Percentiles rank a stretch among this genome's conserved stretches.
Conservation (phyloP, 2,888 invertebrate species). For the Electrophaes corylata region DNA sequence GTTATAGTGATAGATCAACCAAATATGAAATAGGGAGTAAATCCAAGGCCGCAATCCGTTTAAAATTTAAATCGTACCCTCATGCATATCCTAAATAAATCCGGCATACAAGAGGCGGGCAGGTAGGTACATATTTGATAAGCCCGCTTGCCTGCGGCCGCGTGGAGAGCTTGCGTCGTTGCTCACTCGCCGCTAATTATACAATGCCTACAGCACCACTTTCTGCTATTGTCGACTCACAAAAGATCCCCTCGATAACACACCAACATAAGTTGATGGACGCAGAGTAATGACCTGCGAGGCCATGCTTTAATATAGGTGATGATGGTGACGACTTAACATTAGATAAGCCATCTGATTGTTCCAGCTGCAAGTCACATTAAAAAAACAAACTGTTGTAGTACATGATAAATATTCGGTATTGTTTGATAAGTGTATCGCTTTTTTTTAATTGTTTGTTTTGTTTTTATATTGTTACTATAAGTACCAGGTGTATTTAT, state of each 20-base stretch:
- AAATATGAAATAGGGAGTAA: slow-evolving; percentile 74
- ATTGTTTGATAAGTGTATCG: too few relatives aligned
- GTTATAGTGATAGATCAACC: slow-evolving; percentile 78
- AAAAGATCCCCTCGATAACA: background rate
- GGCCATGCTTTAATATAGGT: too few relatives aligned
- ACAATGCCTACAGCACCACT: slow-evolving; percentile 36
- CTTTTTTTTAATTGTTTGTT: too few relatives aligned
- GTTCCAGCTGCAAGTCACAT: too few relatives aligned
- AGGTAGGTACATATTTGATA: slow-evolving; percentile 83
- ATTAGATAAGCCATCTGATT: too few relatives aligned
- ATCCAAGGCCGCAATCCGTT: slow-evolving; percentile 84
- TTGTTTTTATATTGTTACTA: too few relatives aligned
- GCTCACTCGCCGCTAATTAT: slow-evolving; percentile 78
- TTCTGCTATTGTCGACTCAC: background rate
- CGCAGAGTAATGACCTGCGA: too few relatives aligned
- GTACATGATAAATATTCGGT: too few relatives aligned
- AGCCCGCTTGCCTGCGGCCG: slow-evolving; percentile 66
- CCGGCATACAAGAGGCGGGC: slow-evolving; percentile 74
- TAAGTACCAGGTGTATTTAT: too few relatives aligned
- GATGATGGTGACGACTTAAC: too few relatives aligned
- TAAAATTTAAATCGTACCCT: slow-evolving; percentile 84
- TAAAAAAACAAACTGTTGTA: too few relatives aligned
- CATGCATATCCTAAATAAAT: slow-evolving; percentile 85
- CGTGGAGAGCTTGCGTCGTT: slow-evolving; percentile 55
- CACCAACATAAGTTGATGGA: too few relatives aligned